Evolutionary conservation across 2,113 vertebrate species (phyloP).

Genomic region (Daubentonia madagascariensis): DNA sequence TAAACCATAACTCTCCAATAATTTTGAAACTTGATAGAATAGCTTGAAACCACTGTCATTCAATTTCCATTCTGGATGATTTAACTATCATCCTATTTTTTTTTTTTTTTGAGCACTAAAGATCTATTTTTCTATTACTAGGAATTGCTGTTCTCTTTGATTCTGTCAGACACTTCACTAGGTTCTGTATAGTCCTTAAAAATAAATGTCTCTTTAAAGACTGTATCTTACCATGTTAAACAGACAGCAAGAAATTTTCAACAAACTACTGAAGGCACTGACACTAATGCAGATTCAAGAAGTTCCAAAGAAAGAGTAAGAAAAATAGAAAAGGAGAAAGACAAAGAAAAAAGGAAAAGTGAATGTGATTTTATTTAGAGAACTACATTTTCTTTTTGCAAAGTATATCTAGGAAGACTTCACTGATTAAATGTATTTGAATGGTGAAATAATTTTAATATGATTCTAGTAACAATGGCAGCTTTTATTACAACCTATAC

Average conservation of each 20-base stretch:
- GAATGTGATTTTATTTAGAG: neutral
- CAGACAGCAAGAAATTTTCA: constrained; percentile 15
- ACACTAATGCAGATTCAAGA: constrained; percentile 20
- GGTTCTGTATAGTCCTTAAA: neutral
- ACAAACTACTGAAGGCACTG: constrained; percentile 6
- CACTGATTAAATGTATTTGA: constrained; percentile 44
- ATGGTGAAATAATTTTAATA: constrained; percentile 67
- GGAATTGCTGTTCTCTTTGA: constrained; percentile 1
- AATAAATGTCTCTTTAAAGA: constrained; percentile 51
- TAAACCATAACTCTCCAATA: constrained; percentile 53
- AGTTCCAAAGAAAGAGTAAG: constrained; percentile 6
- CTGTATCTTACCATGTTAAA: neutral
- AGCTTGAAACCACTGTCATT: constrained; percentile 48
- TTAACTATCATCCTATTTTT: constrained; percentile 41
- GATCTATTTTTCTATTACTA: constrained; percentile 26
- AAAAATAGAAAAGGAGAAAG: neutral
- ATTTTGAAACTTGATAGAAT: constrained; percentile 61
- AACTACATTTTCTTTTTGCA: neutral
- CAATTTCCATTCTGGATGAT: constrained; percentile 50
- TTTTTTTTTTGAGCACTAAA: constrained; percentile 30
- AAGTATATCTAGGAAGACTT: constrained; percentile 32
- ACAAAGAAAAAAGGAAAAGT: neutral
- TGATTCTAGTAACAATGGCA: constrained; percentile 40
- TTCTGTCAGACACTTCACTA: neutral
- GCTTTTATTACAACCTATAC: constrained; percentile 55